These are phyloP conservation scores for Acanthacorydalis orientalis DNA, from an alignment of 2,888 invertebrate genomes.

Conservation along the genomic window DNA sequence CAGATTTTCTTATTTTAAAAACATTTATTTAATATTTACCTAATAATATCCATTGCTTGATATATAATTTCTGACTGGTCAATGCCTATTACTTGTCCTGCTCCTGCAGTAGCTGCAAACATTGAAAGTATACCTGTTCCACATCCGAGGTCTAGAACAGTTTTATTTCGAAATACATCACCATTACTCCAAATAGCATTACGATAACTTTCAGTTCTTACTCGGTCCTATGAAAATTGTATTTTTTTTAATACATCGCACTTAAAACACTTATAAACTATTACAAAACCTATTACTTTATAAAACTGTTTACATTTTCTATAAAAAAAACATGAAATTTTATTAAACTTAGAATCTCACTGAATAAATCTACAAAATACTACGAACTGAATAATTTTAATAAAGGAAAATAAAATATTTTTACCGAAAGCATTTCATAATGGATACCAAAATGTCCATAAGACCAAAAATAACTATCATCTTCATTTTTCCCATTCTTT, in stretches of 20 bases:
- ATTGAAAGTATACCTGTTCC: slow-evolving; percentile 96
- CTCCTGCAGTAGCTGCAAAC: slow-evolving; percentile 94
- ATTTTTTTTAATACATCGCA: slow-evolving; percentile 5
- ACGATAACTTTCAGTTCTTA: slow-evolving; percentile 74
- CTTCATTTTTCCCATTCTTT: slow-evolving; percentile 26
- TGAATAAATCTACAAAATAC: not conserved
- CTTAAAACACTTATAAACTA: slow-evolving; percentile 7
- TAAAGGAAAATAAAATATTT: not conserved
- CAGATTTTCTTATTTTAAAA: no score
- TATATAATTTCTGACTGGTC: slow-evolving; percentile 94
- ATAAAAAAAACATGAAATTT: not conserved
- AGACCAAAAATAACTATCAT: slow-evolving; percentile 63
- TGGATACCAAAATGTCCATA: slow-evolving; percentile 88
- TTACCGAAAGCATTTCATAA: slow-evolving; percentile 79
- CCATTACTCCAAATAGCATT: slow-evolving; percentile 66
- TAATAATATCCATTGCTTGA: slow-evolving; percentile 88
- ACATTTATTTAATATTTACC: no score
- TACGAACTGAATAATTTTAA: not conserved
- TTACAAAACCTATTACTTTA: no score
- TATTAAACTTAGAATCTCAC: no score
- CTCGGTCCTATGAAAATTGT: slow-evolving; percentile 40
- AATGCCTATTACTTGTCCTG: slow-evolving; percentile 75
- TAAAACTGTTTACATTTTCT: no score
- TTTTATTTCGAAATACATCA: slow-evolving; percentile 50
- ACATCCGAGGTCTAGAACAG: slow-evolving; percentile 90